phyloP scores from a whole-genome alignment of 2,888 invertebrate species.

The Caenorhabditis plicata region DNA sequence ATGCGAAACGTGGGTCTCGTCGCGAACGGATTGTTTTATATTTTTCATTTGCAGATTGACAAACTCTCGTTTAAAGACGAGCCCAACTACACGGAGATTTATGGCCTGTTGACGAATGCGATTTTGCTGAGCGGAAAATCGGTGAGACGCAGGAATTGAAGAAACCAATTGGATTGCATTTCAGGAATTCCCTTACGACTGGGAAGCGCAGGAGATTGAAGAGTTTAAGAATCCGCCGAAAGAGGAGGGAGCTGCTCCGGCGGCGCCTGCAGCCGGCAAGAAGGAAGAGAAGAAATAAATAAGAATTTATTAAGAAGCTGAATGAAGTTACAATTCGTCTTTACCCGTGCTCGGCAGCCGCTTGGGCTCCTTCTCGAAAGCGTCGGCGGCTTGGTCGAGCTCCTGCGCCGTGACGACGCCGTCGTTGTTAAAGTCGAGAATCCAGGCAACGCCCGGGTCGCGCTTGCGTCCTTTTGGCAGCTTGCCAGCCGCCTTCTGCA shows the following conservation, averaged over 20 bases:
- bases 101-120: constrained; percentile 32
- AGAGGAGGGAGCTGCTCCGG: neutral
- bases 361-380: constrained; percentile 29
- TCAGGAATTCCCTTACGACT: constrained; percentile 46
- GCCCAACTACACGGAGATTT: constrained; percentile 40
- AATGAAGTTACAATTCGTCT: constrained; percentile 20
- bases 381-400: constrained; percentile 37
- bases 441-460: constrained; percentile 64
- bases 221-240: constrained; percentile 33
- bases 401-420: constrained; percentile 57
- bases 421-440: constrained; percentile 65
- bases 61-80: constrained; percentile 38
- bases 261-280: too few species aligned
- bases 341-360: constrained; percentile 14
- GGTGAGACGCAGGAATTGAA: constrained; percentile 6
- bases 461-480: constrained; percentile 49
- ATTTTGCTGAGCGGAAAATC: constrained; percentile 29
- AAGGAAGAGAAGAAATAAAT: neutral
- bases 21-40: neutral
- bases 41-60: constrained; percentile 24
- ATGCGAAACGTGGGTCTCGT: constrained; percentile 21
- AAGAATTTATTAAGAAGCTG: too few species aligned
- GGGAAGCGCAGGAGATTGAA: constrained; percentile 34
- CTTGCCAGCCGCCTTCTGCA: constrained; percentile 33
- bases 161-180: neutral